phyloP scores from a whole-genome alignment of 2,113 vertebrate genomes.

The Falcunculus frontatus region DNA sequence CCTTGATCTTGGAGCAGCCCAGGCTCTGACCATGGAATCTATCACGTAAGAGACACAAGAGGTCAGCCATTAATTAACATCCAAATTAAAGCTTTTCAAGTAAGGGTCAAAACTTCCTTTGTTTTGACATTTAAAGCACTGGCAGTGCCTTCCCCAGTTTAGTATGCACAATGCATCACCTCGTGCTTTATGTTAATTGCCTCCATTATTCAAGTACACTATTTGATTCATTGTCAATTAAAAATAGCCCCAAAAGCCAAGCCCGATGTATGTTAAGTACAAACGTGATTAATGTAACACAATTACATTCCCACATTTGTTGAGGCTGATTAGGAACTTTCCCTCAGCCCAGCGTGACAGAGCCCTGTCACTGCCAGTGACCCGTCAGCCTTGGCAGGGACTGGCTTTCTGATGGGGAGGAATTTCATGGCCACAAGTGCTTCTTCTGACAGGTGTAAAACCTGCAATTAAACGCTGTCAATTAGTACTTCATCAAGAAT shows the following conservation, averaged over 20 bases:
- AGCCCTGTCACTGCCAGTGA: background rate
- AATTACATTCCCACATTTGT: constrained; percentile 68
- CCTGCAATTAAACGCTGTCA: background rate
- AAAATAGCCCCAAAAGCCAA: constrained; percentile 79
- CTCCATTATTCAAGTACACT: constrained; percentile 86
- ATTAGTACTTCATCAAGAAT: background rate
- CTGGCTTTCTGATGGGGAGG: background rate
- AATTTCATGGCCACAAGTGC: background rate
- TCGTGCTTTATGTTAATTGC: constrained; percentile 85
- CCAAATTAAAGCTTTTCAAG: constrained; percentile 68
- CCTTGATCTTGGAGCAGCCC: background rate
- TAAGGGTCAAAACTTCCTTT: constrained; percentile 67
- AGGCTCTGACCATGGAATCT: constrained; percentile 21
- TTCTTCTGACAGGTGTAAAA: background rate
- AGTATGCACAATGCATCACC: constrained; percentile 52
- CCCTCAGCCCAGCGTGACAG: background rate
- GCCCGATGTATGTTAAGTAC: constrained; percentile 72
- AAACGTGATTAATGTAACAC: constrained; percentile 81
- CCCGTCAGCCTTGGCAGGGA: background rate
- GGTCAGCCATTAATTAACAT: constrained; percentile 69
- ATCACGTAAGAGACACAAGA: constrained; percentile 47
- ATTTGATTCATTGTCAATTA: constrained; percentile 93
- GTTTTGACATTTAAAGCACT: constrained; percentile 75
- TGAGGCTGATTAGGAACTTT: constrained; percentile 51
- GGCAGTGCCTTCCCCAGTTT: constrained; percentile 12